phyloP scores from a whole-genome alignment of 2,797 vertebrate species.

The Phoebastria nigripes region DNA sequence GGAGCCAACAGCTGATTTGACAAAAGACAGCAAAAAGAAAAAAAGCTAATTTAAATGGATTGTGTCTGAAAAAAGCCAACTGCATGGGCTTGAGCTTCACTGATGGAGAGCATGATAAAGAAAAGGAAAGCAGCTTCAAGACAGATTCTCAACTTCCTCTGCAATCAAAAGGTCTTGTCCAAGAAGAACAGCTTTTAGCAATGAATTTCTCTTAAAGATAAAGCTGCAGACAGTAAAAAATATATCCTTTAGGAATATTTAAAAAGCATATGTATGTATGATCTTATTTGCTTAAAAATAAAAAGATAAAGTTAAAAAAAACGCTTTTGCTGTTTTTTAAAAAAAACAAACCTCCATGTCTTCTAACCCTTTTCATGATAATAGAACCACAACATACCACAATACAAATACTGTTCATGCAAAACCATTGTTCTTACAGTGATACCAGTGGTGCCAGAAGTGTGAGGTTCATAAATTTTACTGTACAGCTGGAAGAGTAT shows the following conservation, averaged over 20 bases:
- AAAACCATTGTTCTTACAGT: background rate
- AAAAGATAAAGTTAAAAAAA: background rate
- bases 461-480: constrained; percentile 21
- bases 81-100: background rate
- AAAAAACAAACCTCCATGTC: background rate
- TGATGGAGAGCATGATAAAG: background rate
- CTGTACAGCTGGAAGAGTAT: background rate
- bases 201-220: background rate
- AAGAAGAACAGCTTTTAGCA: background rate
- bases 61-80: background rate
- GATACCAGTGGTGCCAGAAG: background rate
- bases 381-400: background rate
- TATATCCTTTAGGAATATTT: background rate
- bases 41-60: background rate
- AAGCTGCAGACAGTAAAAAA: background rate
- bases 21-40: background rate
- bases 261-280: background rate
- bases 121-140: background rate
- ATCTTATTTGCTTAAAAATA: background rate
- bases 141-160: background rate
- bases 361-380: background rate
- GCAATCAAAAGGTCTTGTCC: background rate
- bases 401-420: background rate
- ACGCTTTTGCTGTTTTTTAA: background rate
- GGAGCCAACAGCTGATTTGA: background rate